Evolutionary conservation across 2,888 invertebrate species (phyloP).

Genomic region (Malthinus flaveolus): DNA sequence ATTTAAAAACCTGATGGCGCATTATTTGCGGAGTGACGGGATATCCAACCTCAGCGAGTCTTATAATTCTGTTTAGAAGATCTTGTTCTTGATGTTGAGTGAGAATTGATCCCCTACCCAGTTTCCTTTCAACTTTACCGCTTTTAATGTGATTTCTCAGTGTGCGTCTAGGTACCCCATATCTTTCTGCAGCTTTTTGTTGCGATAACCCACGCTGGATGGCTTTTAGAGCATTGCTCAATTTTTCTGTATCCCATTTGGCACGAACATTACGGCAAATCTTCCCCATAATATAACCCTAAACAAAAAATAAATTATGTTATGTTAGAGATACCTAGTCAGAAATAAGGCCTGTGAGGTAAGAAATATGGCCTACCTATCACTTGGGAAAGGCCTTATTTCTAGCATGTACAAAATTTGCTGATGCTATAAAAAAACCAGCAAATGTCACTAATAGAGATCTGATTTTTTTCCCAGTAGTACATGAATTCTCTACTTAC

Average conservation of each 20-base stretch:
- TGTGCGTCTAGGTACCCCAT: constrained; percentile 15
- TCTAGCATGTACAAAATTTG: too few species aligned
- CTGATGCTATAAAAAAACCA: too few species aligned
- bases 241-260: constrained; percentile 4
- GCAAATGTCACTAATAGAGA: too few species aligned
- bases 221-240: constrained; percentile 10
- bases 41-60: constrained; percentile 13
- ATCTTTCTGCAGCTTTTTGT: constrained; percentile 4
- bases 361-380: too few species aligned
- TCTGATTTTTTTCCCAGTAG: too few species aligned
- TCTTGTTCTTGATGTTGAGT: constrained; percentile 20
- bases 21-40: constrained; percentile 13
- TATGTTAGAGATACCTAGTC: background rate
- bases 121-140: constrained; percentile 2
- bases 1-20: constrained; percentile 8
- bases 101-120: constrained; percentile 9
- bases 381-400: too few species aligned
- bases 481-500: too few species aligned
- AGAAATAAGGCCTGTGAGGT: constrained; percentile 1
- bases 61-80: constrained; percentile 22
- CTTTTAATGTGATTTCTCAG: constrained; percentile 8
- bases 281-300: background rate
- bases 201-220: constrained; percentile 10
- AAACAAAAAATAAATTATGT: background rate
- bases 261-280: constrained; percentile 11